phyloP scores from a whole-genome alignment of 2,888 invertebrate species.

The Sturmia bella region DNA sequence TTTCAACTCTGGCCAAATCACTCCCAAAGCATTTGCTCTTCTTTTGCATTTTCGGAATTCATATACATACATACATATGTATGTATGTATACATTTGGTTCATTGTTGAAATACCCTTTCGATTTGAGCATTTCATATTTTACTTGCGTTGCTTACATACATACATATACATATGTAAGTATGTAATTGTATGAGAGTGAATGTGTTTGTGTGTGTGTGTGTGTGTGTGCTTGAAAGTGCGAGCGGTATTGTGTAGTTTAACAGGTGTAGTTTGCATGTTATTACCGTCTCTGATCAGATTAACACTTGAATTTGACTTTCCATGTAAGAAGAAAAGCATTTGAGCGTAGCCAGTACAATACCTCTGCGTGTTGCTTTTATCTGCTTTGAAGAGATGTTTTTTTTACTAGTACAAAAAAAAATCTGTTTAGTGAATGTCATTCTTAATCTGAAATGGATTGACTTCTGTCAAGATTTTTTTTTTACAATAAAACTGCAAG shows the following conservation, averaged over 20 bases:
- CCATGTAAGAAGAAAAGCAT: constrained; percentile 25
- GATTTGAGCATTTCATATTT: constrained; percentile 36
- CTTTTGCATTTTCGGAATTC: constrained; percentile 44
- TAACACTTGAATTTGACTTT: constrained; percentile 47
- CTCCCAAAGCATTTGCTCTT: constrained; percentile 49
- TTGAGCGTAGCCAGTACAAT: constrained; percentile 47
- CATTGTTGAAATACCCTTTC: constrained; percentile 54
- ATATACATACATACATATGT: no score
- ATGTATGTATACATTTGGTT: constrained; percentile 44
- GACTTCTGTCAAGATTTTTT: constrained; percentile 66
- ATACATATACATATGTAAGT: no score
- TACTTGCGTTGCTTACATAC: background rate
- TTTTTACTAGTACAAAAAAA: constrained; percentile 26
- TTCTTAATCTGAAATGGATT: constrained; percentile 64
- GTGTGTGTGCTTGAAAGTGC: background rate
- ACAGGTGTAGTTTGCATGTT: constrained; percentile 68
- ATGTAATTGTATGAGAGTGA: background rate
- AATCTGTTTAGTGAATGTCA: constrained; percentile 29
- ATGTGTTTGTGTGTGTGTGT: background rate
- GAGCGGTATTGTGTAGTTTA: constrained; percentile 53
- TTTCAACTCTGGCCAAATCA: constrained; percentile 50
- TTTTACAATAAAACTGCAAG: background rate
- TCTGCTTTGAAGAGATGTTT: constrained; percentile 41
- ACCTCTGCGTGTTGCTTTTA: constrained; percentile 66
- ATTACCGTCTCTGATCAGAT: constrained; percentile 68